Base-by-base conservation (phyloP, 2,113 vertebrate species). In the Alexandromys fortis region DNA sequence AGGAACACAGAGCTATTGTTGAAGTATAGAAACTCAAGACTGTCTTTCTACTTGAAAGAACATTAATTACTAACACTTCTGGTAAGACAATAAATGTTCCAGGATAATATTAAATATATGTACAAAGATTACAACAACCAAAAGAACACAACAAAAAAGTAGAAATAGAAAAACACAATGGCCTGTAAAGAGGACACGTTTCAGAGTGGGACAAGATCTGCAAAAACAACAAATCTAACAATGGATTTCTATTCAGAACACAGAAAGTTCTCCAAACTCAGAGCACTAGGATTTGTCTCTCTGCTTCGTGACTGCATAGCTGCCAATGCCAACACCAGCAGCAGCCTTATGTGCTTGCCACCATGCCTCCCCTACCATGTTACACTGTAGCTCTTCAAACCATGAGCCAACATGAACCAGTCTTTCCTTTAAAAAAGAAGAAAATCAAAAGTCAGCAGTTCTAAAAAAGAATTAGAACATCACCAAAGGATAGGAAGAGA, bases 1-100 rank as follows among this genome's bases (percentile, higher is more conserved):
- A 82, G 96, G 97, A 98, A 98, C 70, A 90, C 98, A 98, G 65
- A 97, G 97, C 90, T 98, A 97, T 98, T 96, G 97, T 98, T 98
- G 98, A 98, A 97, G 97, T 97, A 97, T 94, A 97, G 96, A 97
- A 97, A 97, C 95, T 98, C 98, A 98, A 98, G 97, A 89, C 98
- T 98, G 98, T 97, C 97, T 96, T 97, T 98, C 97, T 98, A 96
- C 96, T 98, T 98, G 83, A 98, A 97, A 98, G 97, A 98, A 98
- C 97, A 98, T 98, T 95, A 97, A 96, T 98, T 98, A 97, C 97
- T 98, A 98, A 98, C 96, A 97, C 98, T 98, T 98, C 98, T 98
- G 98, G 97, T 97, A 98, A 98, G 97, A 98, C 98, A 98, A 97
- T 97, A 98, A 98, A 98, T 98, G 98, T 98, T 98, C 98, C 98